Conservation (phyloP, 1,140 invertebrate species). For the Aphis craccivora region DNA sequence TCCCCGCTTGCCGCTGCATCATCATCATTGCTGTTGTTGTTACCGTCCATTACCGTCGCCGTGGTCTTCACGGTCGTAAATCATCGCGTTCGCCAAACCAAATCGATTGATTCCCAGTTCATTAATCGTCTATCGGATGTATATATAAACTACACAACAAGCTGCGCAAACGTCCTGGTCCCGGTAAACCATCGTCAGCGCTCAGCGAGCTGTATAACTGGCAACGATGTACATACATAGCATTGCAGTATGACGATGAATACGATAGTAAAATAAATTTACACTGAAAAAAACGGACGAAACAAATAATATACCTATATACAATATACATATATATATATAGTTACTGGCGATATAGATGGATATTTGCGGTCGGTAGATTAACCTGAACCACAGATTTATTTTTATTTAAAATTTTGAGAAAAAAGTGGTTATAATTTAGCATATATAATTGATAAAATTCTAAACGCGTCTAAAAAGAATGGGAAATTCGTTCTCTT, state of each 20-base stretch:
- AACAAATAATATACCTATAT: not conserved
- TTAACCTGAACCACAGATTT: not conserved
- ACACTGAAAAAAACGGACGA: not conserved
- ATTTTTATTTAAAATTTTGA: not conserved
- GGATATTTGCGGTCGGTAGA: not conserved
- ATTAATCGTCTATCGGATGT: not conserved
- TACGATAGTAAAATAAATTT: not conserved
- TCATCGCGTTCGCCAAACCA: slow-evolving; percentile 23
- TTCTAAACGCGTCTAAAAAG: not conserved
- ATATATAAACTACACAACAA: not conserved
- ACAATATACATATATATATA: too few relatives aligned
- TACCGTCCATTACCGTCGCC: not conserved
- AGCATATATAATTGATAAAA: not conserved
- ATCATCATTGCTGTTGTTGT: not conserved
- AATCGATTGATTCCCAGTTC: slow-evolving; percentile 38
- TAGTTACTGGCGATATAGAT: not conserved
- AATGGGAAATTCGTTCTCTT: not conserved
- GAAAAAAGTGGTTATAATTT: not conserved
- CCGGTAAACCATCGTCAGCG: not conserved
- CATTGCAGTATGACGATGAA: not conserved
- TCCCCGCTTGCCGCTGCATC: not conserved
- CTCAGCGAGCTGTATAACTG: not conserved
- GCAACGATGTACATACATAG: not conserved
- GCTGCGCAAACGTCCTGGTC: not conserved
- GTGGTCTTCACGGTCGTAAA: slow-evolving; percentile 16